These are phyloP conservation scores for Aproaerema taeniolella DNA, from an alignment of 2,888 invertebrate species.

Conservation along the genomic window DNA sequence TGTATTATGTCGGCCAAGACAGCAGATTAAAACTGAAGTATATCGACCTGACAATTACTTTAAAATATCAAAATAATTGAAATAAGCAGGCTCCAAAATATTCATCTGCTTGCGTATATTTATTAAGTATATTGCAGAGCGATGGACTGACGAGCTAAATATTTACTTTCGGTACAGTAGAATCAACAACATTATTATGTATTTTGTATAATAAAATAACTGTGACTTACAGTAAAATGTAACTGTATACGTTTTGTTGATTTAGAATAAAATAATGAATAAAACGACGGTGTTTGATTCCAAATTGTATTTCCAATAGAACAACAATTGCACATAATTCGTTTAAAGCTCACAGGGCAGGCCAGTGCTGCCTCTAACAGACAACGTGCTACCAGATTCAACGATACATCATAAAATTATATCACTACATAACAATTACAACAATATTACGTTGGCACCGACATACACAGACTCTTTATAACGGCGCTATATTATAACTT, in stretches of 20 bases:
- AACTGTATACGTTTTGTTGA: slow-evolving; percentile 16
- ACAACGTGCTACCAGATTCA: slow-evolving; percentile 60
- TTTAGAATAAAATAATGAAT: slow-evolving; percentile 39
- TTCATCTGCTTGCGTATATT: no score
- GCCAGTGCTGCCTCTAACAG: slow-evolving; percentile 33
- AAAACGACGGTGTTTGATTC: slow-evolving; percentile 40
- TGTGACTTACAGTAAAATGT: no score
- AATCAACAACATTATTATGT: slow-evolving; percentile 10
- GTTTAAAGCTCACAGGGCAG: slow-evolving; percentile 59
- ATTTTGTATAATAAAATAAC: no score
- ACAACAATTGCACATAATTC: slow-evolving; percentile 71
- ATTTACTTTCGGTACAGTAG: no score
- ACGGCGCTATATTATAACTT: slow-evolving; percentile 3
- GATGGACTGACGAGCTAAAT: no score
- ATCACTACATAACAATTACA: slow-evolving; percentile 76
- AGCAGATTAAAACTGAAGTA: no score
- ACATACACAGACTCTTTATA: slow-evolving; percentile 35
- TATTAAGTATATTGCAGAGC: no score
- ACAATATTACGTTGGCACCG: slow-evolving; percentile 76
- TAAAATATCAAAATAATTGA: no score
- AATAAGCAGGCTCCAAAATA: no score
- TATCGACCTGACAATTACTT: no score
- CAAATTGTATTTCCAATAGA: slow-evolving; percentile 71
- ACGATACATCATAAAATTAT: slow-evolving; percentile 68
- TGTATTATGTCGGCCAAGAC: no score